These are phyloP conservation scores for Mylabris phalerata DNA, from an alignment of 1,140 invertebrate genomes.

Conservation along the genomic window DNA sequence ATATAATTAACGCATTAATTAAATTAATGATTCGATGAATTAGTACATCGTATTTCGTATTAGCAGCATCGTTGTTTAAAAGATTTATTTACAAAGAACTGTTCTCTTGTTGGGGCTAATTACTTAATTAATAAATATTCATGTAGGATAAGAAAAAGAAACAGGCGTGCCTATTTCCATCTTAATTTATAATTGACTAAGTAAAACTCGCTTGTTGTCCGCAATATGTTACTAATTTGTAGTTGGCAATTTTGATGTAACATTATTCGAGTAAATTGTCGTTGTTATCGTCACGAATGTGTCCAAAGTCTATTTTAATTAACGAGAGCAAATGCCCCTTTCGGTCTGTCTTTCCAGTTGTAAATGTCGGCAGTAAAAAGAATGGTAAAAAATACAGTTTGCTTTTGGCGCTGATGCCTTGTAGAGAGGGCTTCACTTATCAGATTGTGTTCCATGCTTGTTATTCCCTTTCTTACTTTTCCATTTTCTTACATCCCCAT, in stretches of 20 bases:
- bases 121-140: background rate
- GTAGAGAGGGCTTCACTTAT: conserved; percentile 14
- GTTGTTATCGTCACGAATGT: background rate
- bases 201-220: too few species aligned
- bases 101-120: background rate
- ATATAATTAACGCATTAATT: background rate
- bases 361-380: too few species aligned
- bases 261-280: too few species aligned
- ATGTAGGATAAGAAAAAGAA: background rate
- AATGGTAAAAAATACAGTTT: too few species aligned
- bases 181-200: too few species aligned
- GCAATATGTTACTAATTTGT: too few species aligned
- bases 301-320: too few species aligned
- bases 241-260: too few species aligned
- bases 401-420: conserved; percentile 10
- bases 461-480: conserved; percentile 15
- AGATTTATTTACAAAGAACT: background rate
- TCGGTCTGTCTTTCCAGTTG: too few species aligned
- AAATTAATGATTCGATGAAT: background rate
- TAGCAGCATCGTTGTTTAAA: background rate
- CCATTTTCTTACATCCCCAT: conserved; percentile 14
- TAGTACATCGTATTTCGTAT: background rate
- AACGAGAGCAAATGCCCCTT: too few species aligned
- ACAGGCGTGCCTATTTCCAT: too few species aligned
- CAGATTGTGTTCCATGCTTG: conserved; percentile 21